Evolutionary conservation across 2,113 vertebrate species (phyloP).

Genomic region (Cardinalis cardinalis): DNA sequence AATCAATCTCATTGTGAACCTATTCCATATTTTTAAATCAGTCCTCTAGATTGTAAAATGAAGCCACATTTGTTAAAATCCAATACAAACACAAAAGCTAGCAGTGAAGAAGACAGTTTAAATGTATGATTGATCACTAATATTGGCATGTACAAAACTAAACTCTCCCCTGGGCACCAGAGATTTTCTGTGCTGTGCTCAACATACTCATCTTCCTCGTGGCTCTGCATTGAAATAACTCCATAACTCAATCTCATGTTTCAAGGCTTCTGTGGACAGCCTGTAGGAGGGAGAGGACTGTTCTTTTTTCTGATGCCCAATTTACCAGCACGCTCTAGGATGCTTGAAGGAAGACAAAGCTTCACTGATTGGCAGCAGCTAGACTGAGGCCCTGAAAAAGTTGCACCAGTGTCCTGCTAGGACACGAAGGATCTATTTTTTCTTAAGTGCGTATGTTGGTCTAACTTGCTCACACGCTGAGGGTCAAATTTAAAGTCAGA

Average conservation of each 20-base stretch:
- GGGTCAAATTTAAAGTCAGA: conserved; percentile 69
- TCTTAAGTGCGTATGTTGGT: conserved; percentile 47
- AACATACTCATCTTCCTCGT: neutral
- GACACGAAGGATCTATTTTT: conserved; percentile 41
- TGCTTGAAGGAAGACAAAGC: conserved; percentile 25
- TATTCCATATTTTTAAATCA: neutral
- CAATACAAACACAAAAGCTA: neutral
- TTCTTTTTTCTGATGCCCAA: conserved; percentile 11
- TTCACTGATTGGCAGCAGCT: conserved; percentile 33
- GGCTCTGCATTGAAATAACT: neutral
- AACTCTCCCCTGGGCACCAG: neutral
- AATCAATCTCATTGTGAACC: neutral
- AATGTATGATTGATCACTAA: neutral
- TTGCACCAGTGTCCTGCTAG: conserved; percentile 13
- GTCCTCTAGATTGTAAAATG: neutral
- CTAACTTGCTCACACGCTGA: conserved; percentile 56
- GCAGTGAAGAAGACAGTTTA: neutral
- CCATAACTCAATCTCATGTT: conserved; percentile 2
- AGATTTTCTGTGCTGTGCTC: neutral
- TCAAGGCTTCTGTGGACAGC: conserved; percentile 15
- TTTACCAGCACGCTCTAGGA: neutral
- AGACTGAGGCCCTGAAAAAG: conserved; percentile 28
- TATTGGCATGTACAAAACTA: neutral
- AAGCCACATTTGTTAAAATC: neutral
- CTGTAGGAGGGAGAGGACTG: conserved; percentile 7